phyloP scores from a whole-genome alignment of 2,113 vertebrate genomes.

The Megaleporinus macrocephalus region DNA sequence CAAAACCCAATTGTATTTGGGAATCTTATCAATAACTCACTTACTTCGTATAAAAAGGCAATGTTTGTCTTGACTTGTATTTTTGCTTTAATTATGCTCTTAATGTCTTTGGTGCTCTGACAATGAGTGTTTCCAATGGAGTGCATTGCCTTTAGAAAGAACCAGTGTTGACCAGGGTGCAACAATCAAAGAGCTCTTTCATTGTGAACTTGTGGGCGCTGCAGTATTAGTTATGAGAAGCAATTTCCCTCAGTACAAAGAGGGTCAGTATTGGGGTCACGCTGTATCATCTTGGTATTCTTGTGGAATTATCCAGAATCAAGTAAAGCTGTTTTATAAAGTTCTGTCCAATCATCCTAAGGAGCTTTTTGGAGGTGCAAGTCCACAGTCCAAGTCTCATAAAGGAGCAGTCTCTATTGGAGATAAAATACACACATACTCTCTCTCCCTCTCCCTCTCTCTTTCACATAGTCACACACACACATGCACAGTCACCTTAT shows the following conservation, averaged over 20 bases:
- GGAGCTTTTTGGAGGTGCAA: conserved; percentile 63
- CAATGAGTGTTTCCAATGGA: background rate
- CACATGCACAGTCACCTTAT: conserved; percentile 38
- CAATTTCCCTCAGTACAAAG: conserved; percentile 70
- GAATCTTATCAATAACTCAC: background rate
- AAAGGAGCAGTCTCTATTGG: conserved; percentile 59
- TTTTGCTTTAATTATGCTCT: background rate
- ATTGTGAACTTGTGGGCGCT: background rate
- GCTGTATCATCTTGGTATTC: conserved; percentile 62
- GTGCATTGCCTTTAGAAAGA: background rate
- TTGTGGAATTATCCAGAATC: conserved; percentile 68
- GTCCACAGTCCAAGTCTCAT: conserved; percentile 65
- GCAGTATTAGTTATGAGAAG: conserved; percentile 63
- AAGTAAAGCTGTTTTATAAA: conserved; percentile 65
- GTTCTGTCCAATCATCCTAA: conserved; percentile 63
- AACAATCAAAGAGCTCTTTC: conserved; percentile 1
- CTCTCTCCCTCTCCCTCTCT: conserved; percentile 1
- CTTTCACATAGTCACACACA: background rate
- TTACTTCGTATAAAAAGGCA: conserved; percentile 7
- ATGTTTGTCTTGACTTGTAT: background rate
- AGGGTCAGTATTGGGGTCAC: conserved; percentile 71
- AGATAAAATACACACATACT: conserved; percentile 56
- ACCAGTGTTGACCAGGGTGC: background rate
- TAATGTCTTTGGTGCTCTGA: background rate
- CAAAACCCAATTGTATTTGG: background rate